These are phyloP conservation scores for Sebastes steindachneri DNA, from an alignment of 2,797 vertebrate species.

Conservation along the genomic window DNA sequence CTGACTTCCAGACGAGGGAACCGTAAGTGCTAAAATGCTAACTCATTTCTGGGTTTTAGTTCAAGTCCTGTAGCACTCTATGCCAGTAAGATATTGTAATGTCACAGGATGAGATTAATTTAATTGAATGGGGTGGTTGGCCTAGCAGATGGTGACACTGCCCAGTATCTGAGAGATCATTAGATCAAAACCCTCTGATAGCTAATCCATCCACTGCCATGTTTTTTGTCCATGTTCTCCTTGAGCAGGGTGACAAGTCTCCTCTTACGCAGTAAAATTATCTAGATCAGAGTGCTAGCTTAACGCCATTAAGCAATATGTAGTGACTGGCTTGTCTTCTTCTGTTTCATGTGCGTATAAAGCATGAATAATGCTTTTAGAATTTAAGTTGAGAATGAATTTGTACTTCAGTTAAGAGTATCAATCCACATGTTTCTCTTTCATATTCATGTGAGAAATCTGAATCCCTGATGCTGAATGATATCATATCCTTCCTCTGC, in stretches of 20 bases:
- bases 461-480: not conserved
- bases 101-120: conserved; percentile 20
- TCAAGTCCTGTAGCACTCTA: no score
- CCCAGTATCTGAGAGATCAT: conserved; percentile 31
- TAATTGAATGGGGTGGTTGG: conserved; percentile 19
- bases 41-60: no score
- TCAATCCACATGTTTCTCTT: not conserved
- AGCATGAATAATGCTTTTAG: not conserved
- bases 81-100: conserved; percentile 16
- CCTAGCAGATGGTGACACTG: conserved; percentile 38
- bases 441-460: not conserved
- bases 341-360: not conserved
- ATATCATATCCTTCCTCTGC: not conserved
- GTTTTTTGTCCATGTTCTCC: conserved; percentile 25
- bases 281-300: not conserved
- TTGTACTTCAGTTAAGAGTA: not conserved
- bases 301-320: not conserved
- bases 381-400: not conserved
- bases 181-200: conserved; percentile 22
- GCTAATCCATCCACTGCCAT: conserved; percentile 9
- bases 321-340: not conserved
- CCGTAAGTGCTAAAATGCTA: no score
- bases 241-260: conserved; percentile 18
- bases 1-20: no score
- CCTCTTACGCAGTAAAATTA: not conserved